Conservation (phyloP, 2,797 vertebrate species). For the Pantherophis alleghaniensis region DNA sequence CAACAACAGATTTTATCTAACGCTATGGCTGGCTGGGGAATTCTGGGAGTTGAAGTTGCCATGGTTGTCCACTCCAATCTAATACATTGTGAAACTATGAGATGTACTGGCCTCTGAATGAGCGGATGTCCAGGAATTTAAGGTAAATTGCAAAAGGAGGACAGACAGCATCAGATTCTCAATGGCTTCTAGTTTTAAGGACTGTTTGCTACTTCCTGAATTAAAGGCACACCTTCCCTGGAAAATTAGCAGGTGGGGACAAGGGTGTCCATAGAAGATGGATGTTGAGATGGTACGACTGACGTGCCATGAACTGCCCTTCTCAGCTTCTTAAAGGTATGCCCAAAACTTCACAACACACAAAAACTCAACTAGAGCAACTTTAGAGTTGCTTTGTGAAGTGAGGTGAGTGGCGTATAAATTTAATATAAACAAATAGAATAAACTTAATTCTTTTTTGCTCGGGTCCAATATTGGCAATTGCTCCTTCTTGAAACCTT, state of each 20-base stretch:
- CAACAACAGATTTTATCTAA: not conserved
- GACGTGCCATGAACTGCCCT: not conserved
- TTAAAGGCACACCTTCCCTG: not conserved
- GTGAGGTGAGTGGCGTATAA: not conserved
- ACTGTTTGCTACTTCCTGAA: not conserved
- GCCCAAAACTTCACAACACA: not conserved
- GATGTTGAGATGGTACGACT: not conserved
- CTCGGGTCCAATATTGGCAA: no score
- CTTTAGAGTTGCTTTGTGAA: not conserved
- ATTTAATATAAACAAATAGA: not conserved
- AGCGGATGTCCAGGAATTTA: not conserved
- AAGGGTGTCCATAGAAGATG: not conserved
- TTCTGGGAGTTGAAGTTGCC: not conserved
- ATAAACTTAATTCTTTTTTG: not conserved
- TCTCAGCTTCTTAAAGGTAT: not conserved
- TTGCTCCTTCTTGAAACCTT: not conserved
- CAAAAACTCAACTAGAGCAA: not conserved
- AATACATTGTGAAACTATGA: not conserved
- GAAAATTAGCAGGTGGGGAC: not conserved
- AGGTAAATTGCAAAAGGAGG: not conserved
- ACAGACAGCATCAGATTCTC: not conserved
- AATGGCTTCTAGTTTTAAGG: not conserved
- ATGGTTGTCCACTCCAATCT: not conserved
- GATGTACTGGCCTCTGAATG: not conserved
- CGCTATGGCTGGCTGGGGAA: not conserved